Evolutionary conservation across 1,140 invertebrate genomes (phyloP).

Genomic region (Drosophila tropicalis): DNA sequence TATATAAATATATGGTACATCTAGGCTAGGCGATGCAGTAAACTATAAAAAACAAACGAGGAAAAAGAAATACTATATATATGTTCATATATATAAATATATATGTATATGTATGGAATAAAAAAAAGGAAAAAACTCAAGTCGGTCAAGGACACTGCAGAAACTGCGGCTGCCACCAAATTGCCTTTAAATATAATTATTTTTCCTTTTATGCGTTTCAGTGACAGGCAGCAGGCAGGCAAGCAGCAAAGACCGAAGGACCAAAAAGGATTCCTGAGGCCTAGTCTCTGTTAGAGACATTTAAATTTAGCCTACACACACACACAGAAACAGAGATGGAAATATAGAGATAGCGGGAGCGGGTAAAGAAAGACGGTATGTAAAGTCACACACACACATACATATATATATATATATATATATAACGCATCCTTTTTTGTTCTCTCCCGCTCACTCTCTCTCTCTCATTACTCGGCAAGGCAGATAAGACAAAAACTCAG

Average conservation of each 20-base stretch:
- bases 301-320: conserved; percentile 70
- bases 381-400: conserved; percentile 9
- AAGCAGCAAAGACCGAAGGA: conserved; percentile 51
- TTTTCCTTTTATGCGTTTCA: conserved; percentile 63
- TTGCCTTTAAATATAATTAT: conserved; percentile 82
- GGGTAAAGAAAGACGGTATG: not conserved
- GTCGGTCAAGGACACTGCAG: conserved; percentile 81
- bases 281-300: conserved; percentile 62
- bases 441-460: not conserved
- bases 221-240: conserved; percentile 58
- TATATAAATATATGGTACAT: conserved; percentile 49
- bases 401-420: not conserved
- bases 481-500: conserved; percentile 78
- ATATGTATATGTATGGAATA: conserved; percentile 9
- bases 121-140: conserved; percentile 40
- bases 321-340: conserved; percentile 23
- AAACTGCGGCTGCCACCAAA: conserved; percentile 71
- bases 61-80: conserved; percentile 12
- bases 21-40: not conserved
- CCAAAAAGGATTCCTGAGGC: conserved; percentile 24
- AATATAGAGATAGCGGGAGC: not conserved
- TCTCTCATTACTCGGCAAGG: conserved; percentile 54
- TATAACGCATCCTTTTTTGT: conserved; percentile 49
- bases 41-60: not conserved
- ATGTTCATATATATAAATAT: conserved; percentile 24